Evolutionary conservation across 2,888 invertebrate species (phyloP).

Genomic region (Trisateles emortualis): DNA sequence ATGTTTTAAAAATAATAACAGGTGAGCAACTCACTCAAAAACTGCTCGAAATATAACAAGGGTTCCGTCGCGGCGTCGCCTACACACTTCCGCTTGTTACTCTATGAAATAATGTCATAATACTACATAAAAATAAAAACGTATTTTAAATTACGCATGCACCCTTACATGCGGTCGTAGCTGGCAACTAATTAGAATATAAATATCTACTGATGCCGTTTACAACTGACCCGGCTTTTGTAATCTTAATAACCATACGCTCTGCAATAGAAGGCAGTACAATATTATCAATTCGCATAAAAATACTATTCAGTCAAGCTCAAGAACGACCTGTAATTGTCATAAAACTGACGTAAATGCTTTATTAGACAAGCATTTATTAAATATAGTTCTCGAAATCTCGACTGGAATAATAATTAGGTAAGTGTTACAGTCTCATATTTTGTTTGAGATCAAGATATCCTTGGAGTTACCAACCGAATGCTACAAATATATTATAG

Average conservation of each 20-base stretch:
- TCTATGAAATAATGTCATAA: constrained; percentile 72
- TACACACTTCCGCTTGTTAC: constrained; percentile 55
- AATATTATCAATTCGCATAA: constrained; percentile 55
- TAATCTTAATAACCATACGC: constrained; percentile 72
- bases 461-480: constrained; percentile 1
- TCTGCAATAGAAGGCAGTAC: constrained; percentile 56
- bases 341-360: neutral
- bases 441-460: constrained; percentile 15
- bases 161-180: constrained; percentile 71
- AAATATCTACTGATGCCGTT: constrained; percentile 76
- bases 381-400: constrained; percentile 5
- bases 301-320: constrained; percentile 44
- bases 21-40: constrained; percentile 22
- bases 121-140: constrained; percentile 67
- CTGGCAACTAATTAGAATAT: constrained; percentile 82
- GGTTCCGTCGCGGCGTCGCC: constrained; percentile 54
- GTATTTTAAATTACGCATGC: constrained; percentile 77
- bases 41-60: constrained; percentile 21
- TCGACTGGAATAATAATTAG: neutral
- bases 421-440: neutral
- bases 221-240: constrained; percentile 77
- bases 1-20: constrained; percentile 29
- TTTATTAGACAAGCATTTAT: constrained; percentile 3
- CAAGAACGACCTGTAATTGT: constrained; percentile 23
- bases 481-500: neutral